Base-by-base conservation (phyloP, 2,113 vertebrate genomes). In the Sphaerodactylus townsendi region DNA sequence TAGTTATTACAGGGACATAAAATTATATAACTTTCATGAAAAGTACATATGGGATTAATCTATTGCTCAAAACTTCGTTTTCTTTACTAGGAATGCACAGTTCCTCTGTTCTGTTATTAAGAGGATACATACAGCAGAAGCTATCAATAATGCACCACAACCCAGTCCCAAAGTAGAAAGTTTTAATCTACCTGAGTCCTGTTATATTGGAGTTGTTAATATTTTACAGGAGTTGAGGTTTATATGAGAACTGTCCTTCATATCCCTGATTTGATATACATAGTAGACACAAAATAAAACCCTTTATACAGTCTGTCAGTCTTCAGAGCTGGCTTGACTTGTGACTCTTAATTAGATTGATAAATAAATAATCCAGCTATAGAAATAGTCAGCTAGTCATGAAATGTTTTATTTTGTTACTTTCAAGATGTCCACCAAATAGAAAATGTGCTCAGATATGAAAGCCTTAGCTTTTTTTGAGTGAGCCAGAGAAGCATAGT, bases 251-350 rank as follows among this genome's bases (percentile, higher is more conserved):
- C 48, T 76, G n/a, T 25, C 3, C 9, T 76, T 53, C 19, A 53
- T 35, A 56, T 56, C 33, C 21, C 35, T 76, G 19, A 76, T 56
- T 23, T 53, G 48, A 53, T 53, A 75, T 3, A 23, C 44, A 74
- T 6, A 74, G 44, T 50, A 74, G 15, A 28, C 25, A 73, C 13
- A 53, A 56, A 56, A 53, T 56, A 76, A 89, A 90, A 92, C n/a
- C 33, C 85, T 70, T 88, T 77, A 69, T 1, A 65, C 0, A 66
- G 21, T 21, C 41, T 88, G 82, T 80, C 33, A 86, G 65, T 48
- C 88, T 88, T 87, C 53, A 74, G 70, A 87, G 0, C 5, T 41
- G 71, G 10, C 39, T 90, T 92, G 84, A 89, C 81, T 87, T 89
- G 91, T 86, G 88, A 88, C 39, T 62, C 14, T 50, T 73, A 77